Base-by-base conservation (phyloP, 2,888 invertebrate genomes). In the Kryphioiulus occultus region DNA sequence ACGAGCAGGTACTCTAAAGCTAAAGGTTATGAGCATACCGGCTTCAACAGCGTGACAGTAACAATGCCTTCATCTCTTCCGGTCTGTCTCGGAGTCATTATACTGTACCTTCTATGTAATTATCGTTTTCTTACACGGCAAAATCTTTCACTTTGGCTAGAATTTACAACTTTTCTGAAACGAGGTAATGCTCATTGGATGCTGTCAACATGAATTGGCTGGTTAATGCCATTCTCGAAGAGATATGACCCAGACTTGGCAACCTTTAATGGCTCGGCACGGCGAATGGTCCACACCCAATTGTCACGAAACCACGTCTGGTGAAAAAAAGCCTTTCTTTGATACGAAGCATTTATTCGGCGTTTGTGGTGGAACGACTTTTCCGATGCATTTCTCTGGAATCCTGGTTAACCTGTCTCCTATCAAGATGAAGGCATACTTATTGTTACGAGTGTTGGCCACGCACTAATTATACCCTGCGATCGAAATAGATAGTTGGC, bases 391-490 rank as follows among this genome's bases (percentile, higher is more conserved):
- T 59, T 59, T 59, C 59, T 59, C 59, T 59, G 59, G 59, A 59
- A 59, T 15, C 59, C 59, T 59, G 59, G 59, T 22, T 59, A 59
- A 59, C 59, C 59, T 59, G 59, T 59, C 59, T 59, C n/a, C n/a
- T 22, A 59, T 59, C 59, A 59, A 59, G 59, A 22, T 22, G n/a
- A 22, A 59, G 59, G 59, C 59, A 59, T 59, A 22, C 22, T 59
- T 22, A 59, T n/a, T 59, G 59, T 59, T 59, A 22, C n/a, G 59
- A 22, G 59, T 59, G 47, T 10, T 59, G 59, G 59, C 59, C 59
- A 59, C 59, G 59, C 59, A 59, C 59, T 59, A 59, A 59, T 59
- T 59, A 59, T 59, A 59, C n/a, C 59, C 22, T 22, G 17, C 59
- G 59, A 59, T 59, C 59, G 59, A 59, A 59, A 59, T 10, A 59